These are phyloP conservation scores for Phymatocera aterrima DNA, from an alignment of 2,888 invertebrate species.

Conservation along the genomic window DNA sequence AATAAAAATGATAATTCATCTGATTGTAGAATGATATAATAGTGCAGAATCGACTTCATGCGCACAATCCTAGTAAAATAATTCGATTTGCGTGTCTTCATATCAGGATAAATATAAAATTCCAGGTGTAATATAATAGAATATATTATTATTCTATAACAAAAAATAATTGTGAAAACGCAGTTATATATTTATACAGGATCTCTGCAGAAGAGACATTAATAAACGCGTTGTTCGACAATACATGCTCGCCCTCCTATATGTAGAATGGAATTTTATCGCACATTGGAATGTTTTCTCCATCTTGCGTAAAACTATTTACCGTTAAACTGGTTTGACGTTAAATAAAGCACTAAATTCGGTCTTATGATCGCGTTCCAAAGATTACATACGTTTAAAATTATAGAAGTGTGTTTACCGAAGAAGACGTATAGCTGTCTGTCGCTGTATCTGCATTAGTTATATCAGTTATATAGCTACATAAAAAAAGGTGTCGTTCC, in stretches of 20 bases:
- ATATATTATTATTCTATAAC: neutral
- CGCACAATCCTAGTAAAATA: neutral
- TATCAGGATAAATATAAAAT: neutral
- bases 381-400: conserved; percentile 34
- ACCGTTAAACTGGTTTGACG: conserved; percentile 40
- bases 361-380: conserved; percentile 29
- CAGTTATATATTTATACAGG: no score
- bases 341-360: conserved; percentile 41
- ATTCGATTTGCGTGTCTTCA: neutral
- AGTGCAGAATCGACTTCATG: neutral
- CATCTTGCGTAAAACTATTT: conserved; percentile 34
- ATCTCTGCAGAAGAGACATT: neutral
- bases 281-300: conserved; percentile 39
- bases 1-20: neutral
- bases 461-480: neutral
- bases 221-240: neutral
- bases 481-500: neutral
- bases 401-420: conserved; percentile 28
- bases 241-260: no score
- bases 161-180: neutral
- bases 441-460: neutral
- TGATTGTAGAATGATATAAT: neutral
- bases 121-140: neutral
- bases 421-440: conserved; percentile 1
- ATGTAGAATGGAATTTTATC: neutral